Conservation (phyloP, 2,888 invertebrate genomes). For the Lithophane socia region DNA sequence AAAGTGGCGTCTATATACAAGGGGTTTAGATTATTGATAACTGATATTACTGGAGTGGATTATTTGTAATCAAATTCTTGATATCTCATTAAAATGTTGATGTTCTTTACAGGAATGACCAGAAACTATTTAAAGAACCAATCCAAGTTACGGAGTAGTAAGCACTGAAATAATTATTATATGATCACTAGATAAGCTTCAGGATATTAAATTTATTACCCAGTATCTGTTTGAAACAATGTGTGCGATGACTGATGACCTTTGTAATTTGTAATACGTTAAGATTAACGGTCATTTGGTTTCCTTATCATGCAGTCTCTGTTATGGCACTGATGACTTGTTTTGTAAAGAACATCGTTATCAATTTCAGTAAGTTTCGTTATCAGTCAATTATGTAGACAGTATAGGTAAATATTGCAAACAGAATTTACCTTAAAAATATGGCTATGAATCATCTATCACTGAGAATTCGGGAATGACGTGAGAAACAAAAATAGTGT, state of each 20-base stretch:
- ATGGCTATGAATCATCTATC: background rate
- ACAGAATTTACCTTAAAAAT: background rate
- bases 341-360: conserved; percentile 6
- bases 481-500: no score
- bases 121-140: background rate
- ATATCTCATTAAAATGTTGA: no score
- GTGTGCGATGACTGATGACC: background rate
- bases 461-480: background rate
- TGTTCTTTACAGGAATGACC: background rate
- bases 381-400: background rate
- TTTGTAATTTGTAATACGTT: conserved; percentile 3
- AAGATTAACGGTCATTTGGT: conserved; percentile 31
- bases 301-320: conserved; percentile 23
- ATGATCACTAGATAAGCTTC: conserved; percentile 17
- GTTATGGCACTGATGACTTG: conserved; percentile 12
- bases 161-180: background rate
- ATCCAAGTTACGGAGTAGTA: background rate
- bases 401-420: background rate
- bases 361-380: conserved; percentile 10
- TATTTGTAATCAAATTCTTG: background rate
- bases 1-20: background rate
- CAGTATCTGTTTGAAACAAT: conserved; percentile 29
- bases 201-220: conserved; percentile 3
- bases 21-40: background rate
- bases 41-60: background rate